Evolutionary conservation across 2,797 vertebrate species (phyloP).

Genomic region (Galaxias olidus): DNA sequence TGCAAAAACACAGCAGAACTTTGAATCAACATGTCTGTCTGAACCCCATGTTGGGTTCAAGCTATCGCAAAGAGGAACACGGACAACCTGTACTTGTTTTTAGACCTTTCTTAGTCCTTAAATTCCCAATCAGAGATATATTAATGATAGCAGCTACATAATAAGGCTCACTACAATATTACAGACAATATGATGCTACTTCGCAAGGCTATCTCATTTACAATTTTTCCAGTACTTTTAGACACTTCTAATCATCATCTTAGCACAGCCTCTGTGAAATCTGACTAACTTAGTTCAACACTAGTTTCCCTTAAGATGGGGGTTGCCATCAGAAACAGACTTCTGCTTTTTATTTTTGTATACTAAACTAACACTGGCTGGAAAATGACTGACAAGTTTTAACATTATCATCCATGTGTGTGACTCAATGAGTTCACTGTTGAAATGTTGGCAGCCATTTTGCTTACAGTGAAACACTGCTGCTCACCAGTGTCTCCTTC

Average conservation of each 20-base stretch:
- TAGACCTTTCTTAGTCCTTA: too few relatives aligned
- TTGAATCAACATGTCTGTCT: neutral
- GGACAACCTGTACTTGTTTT: neutral
- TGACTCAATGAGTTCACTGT: too few relatives aligned
- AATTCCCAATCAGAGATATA: too few relatives aligned
- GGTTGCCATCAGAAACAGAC: neutral
- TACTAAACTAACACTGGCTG: too few relatives aligned
- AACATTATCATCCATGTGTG: too few relatives aligned
- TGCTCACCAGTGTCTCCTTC: neutral
- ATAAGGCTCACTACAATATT: slow-evolving; percentile 11
- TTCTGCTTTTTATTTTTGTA: neutral
- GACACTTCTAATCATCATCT: too few relatives aligned
- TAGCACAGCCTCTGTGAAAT: neutral
- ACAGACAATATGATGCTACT: too few relatives aligned
- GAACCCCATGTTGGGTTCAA: neutral
- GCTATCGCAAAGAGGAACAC: neutral
- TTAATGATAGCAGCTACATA: slow-evolving; percentile 5
- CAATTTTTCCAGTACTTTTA: neutral
- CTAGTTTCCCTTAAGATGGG: too few relatives aligned
- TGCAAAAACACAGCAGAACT: neutral
- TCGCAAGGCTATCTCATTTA: neutral
- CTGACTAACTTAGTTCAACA: too few relatives aligned
- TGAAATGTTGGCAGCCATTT: slow-evolving; percentile 1
- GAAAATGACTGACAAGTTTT: too few relatives aligned
- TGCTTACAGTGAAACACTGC: neutral